Conservation (phyloP, 1,140 invertebrate species). For the Venustaconcha ellipsiformis region DNA sequence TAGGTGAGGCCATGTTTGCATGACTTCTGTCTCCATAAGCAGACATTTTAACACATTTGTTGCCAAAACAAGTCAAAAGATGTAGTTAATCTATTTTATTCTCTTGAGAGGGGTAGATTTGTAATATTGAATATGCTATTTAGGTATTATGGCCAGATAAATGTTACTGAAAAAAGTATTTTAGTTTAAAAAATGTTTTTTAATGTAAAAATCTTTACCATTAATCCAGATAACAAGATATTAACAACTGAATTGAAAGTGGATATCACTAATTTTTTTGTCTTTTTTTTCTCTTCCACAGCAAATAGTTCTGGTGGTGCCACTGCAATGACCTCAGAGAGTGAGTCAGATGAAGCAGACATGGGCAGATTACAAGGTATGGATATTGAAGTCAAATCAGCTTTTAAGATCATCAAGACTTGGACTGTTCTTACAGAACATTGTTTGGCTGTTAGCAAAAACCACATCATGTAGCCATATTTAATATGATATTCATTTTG, state of each 20-base stretch:
- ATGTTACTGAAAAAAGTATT: not conserved
- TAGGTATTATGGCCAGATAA: not conserved
- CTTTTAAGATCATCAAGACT: no score
- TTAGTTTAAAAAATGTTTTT: not conserved
- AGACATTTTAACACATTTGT: no score
- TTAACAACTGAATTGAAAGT: not conserved
- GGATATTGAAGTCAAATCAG: not conserved
- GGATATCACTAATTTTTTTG: not conserved
- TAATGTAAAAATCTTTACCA: not conserved
- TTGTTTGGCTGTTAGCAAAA: no score
- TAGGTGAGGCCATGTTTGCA: no score
- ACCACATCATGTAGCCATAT: no score
- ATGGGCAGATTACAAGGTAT: conserved; percentile 70
- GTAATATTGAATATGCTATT: not conserved
- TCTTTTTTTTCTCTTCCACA: conserved; percentile 25
- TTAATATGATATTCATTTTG: no score
- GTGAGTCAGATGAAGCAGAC: conserved; percentile 69
- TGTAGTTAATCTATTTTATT: no score
- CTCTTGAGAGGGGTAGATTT: conserved; percentile 3
- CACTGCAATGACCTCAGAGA: conserved; percentile 60
- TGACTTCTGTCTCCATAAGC: no score
- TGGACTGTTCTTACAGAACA: no score
- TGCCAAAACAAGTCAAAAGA: no score
- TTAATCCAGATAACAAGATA: not conserved
- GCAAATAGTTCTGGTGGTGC: conserved; percentile 55